A percentile compares a stretch with the other conserved stretches of the same genome.
Evolutionary conservation across 2,797 vertebrate genomes (phyloP).

Genomic region (Podarcis lilfordi): DNA sequence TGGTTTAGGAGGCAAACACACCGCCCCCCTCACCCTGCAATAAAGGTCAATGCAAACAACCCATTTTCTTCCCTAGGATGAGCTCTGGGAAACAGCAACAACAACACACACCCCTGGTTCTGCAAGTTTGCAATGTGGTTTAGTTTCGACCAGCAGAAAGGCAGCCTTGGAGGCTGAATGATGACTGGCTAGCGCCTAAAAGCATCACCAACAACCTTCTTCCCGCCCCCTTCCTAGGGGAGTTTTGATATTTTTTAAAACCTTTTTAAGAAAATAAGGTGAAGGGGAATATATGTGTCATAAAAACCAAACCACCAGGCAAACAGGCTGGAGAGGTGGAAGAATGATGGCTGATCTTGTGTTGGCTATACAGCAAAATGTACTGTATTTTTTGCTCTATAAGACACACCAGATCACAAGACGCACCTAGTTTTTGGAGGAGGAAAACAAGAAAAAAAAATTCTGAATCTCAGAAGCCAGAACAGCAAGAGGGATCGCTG

Average conservation of each 20-base stretch:
- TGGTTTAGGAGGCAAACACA: not conserved
- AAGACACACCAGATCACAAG: no score
- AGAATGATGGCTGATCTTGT: not conserved
- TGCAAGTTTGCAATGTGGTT: not conserved
- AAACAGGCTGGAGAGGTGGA: not conserved
- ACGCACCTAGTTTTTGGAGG: no score
- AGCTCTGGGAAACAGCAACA: not conserved
- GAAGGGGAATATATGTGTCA: not conserved
- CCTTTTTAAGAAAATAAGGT: not conserved
- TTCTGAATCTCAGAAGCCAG: no score
- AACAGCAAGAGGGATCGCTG: no score
- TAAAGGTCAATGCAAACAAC: not conserved
- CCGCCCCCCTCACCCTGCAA: no score
- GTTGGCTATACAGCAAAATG: not conserved
- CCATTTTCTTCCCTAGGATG: not conserved
- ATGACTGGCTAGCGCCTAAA: not conserved
- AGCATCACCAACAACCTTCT: not conserved
- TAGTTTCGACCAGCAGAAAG: not conserved
- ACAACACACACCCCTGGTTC: not conserved
- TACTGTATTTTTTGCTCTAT: no score
- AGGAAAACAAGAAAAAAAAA: no score
- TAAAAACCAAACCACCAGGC: not conserved
- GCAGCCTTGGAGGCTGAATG: not conserved
- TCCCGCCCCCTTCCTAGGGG: not conserved
- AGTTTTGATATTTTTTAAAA: not conserved